phyloP scores from a whole-genome alignment of 1,140 invertebrate genomes.

The Trichonephila clavipes region DNA sequence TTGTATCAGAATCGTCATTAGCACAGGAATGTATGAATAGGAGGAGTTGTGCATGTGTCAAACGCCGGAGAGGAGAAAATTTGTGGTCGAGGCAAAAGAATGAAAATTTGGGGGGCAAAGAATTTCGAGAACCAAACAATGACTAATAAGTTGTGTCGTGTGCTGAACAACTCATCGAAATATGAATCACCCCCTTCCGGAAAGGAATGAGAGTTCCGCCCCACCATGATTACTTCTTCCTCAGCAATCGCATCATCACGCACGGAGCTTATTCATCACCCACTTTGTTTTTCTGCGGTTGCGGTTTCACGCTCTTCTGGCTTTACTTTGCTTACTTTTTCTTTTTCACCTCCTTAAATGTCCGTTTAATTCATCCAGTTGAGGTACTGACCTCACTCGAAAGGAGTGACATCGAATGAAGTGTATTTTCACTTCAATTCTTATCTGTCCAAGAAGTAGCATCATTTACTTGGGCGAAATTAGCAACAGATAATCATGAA shows the following conservation, averaged over 20 bases:
- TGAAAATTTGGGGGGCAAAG: neutral
- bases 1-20: no score
- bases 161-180: neutral
- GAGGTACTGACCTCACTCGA: no score
- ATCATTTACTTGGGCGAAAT: no score
- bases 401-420: no score
- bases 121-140: constrained; percentile 2
- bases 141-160: constrained; percentile 30
- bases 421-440: no score
- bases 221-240: neutral
- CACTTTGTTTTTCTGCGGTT: neutral
- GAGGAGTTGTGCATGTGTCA: neutral
- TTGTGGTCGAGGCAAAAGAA: neutral
- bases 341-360: neutral
- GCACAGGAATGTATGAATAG: no score
- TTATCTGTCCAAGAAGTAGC: no score
- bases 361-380: neutral
- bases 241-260: neutral
- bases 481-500: no score
- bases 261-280: neutral
- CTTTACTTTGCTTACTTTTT: neutral
- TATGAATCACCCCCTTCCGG: constrained; percentile 17
- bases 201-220: constrained; percentile 4
- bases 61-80: neutral
- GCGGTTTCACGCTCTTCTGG: constrained; percentile 12